These are phyloP conservation scores for Eupithecia abbreviata DNA, from an alignment of 2,888 invertebrate genomes.

Conservation along the genomic window DNA sequence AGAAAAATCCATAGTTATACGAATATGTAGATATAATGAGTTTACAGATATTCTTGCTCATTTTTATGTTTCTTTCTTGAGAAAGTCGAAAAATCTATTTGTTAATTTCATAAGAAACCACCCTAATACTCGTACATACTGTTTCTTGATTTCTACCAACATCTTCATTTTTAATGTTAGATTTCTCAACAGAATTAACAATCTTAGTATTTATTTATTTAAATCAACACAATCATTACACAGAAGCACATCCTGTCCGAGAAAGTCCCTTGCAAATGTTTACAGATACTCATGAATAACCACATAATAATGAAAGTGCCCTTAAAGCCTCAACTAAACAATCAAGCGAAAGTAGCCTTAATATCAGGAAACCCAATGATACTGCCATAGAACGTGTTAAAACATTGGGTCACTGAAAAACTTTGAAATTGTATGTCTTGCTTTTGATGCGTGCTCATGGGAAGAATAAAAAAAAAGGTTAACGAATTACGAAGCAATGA, in stretches of 20 bases:
- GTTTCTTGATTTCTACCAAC: not conserved
- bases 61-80: not conserved
- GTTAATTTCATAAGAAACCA: not conserved
- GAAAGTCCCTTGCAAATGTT: slow-evolving; percentile 33
- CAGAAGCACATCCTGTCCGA: slow-evolving; percentile 13
- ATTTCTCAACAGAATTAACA: not conserved
- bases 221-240: not conserved
- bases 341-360: slow-evolving; percentile 49
- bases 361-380: slow-evolving; percentile 54
- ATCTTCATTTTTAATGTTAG: not conserved
- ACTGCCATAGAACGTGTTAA: slow-evolving; percentile 14
- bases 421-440: not conserved
- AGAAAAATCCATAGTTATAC: not conserved
- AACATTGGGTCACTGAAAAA: slow-evolving; percentile 18
- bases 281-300: slow-evolving; percentile 42
- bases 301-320: slow-evolving; percentile 59
- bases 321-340: slow-evolving; percentile 50
- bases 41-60: not conserved
- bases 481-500: not conserved
- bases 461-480: not conserved
- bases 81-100: not conserved
- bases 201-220: not conserved
- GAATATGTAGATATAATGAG: not conserved
- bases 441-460: not conserved
- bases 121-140: not conserved